Base-by-base conservation (phyloP, 2,888 invertebrate genomes). In the Eupithecia subfuscata region DNA sequence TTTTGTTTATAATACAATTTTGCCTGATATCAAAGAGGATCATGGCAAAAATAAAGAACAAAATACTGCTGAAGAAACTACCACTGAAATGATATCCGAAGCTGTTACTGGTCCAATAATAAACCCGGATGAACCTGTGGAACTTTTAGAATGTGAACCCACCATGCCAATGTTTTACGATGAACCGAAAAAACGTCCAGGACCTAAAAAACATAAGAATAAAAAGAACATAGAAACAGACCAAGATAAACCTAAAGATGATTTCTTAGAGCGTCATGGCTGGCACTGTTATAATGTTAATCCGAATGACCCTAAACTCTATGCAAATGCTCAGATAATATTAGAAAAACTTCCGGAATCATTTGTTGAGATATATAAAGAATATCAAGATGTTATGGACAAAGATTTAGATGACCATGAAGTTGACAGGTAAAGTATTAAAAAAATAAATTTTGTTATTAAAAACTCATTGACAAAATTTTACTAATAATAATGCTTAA, bases 141-240 rank as follows among this genome's bases (percentile, higher is more conserved):
- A 93, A 81, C 83, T 89, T 60, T 82, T 95, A 76, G 92, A 94
- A 83, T 94, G 93, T 87, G 92, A 91, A 82, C 93, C 94, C 30
- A 87, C 87, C 56, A 82, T 94, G 80, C 88, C 91, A 22, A 82
- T 90, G 30, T 88, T 91, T 77, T 87, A 88, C 69, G 76, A 87
- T 67, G 64, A 77, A 52, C 74, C 75, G 45, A 71, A 69, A 48
- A 75, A 78, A 68, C 75, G 73, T 34, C 56, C 25, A 56, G 74
- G 56, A 64, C 71, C 75, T 40, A 80, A 77, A 68, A 79, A 74
- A 78, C 25, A n/a, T 8, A 74, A 73, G 8, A 73, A 79, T 56
- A 83, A 75, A 80, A 80, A 78, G 71, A 71, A 76, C 25, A 34
- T 69, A 69, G 71, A 75, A 71, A 52, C 37, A n/a, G 37, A 60